phyloP scores from a whole-genome alignment of 2,888 invertebrate genomes.

The Eupelmus urozonus region DNA sequence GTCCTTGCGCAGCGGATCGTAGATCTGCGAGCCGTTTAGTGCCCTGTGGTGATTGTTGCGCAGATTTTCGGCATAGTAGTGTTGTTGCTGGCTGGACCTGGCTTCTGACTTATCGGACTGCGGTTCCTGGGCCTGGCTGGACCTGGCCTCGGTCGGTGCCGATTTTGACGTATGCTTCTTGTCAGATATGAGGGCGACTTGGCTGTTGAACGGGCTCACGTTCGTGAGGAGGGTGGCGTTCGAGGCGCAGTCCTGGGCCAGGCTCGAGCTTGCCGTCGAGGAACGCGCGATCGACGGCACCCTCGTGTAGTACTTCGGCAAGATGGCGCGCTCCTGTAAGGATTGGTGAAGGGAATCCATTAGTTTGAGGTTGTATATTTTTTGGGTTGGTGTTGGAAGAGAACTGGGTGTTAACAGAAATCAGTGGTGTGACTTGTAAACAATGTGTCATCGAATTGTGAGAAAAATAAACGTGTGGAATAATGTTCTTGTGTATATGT shows the following conservation, averaged over 20 bases:
- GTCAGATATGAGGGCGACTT: slow-evolving; percentile 68
- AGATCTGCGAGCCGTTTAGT: slow-evolving; percentile 68
- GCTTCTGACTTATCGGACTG: background rate
- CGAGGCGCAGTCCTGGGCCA: slow-evolving; percentile 73
- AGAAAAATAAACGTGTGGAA: too few species aligned
- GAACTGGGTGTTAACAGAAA: too few species aligned
- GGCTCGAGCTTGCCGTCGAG: slow-evolving; percentile 66
- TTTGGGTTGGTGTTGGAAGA: background rate
- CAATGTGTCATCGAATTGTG: too few species aligned
- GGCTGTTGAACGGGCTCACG: slow-evolving; percentile 75
- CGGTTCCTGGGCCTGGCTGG: background rate
- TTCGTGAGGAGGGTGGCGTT: slow-evolving; percentile 73
- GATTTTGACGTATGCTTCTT: slow-evolving; percentile 58
- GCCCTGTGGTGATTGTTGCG: slow-evolving; percentile 68
- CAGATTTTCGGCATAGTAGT: slow-evolving; percentile 74
- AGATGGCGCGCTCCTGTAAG: slow-evolving; percentile 70
- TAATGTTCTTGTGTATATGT: too few species aligned
- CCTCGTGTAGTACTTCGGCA: slow-evolving; percentile 71
- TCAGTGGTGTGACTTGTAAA: too few species aligned
- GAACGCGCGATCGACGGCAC: slow-evolving; percentile 68
- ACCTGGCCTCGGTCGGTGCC: background rate
- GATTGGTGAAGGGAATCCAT: too few species aligned
- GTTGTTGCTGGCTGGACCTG: slow-evolving; percentile 50
- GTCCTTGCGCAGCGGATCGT: slow-evolving; percentile 67
- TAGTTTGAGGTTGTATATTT: background rate